Conservation (phyloP, 2,888 invertebrate genomes). For the Glyphotaelius pellucidus region DNA sequence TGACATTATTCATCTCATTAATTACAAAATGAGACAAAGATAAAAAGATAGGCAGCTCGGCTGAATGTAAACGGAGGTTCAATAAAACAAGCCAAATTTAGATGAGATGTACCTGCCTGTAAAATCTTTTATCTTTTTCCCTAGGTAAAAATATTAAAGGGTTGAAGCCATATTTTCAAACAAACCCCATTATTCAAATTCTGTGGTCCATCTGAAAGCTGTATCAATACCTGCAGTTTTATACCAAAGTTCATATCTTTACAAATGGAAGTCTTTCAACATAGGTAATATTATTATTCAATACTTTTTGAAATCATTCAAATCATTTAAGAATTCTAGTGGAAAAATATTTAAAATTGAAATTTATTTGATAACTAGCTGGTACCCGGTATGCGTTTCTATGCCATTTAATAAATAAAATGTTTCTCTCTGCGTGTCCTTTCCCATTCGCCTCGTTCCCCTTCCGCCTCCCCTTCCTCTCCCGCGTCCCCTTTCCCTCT, state of each 20-base stretch:
- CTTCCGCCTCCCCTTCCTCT: too few relatives aligned
- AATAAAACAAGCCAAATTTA: conserved; percentile 55
- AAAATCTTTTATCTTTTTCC: conserved; percentile 59
- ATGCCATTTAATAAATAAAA: too few relatives aligned
- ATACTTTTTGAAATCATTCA: too few relatives aligned
- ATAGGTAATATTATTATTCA: too few relatives aligned
- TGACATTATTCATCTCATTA: conserved; percentile 66
- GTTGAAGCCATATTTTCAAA: conserved; percentile 31
- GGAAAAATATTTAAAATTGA: too few relatives aligned
- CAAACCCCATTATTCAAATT: not conserved
- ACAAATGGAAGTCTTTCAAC: not conserved
- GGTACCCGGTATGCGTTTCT: too few relatives aligned
- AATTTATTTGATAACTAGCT: too few relatives aligned
- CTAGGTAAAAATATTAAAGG: conserved; percentile 42
- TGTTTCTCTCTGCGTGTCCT: too few relatives aligned
- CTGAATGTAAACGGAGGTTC: conserved; percentile 6
- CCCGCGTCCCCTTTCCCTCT: too few relatives aligned
- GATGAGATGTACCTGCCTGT: conserved; percentile 38
- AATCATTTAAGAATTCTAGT: too few relatives aligned
- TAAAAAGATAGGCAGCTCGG: conserved; percentile 59
- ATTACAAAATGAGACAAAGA: conserved; percentile 66
- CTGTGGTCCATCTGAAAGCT: not conserved
- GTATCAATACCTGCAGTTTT: not conserved
- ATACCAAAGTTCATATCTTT: not conserved
- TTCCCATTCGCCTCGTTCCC: too few relatives aligned